These are phyloP conservation scores for Hypothenemus hampei DNA, from an alignment of 1,140 invertebrate species.

Conservation along the genomic window DNA sequence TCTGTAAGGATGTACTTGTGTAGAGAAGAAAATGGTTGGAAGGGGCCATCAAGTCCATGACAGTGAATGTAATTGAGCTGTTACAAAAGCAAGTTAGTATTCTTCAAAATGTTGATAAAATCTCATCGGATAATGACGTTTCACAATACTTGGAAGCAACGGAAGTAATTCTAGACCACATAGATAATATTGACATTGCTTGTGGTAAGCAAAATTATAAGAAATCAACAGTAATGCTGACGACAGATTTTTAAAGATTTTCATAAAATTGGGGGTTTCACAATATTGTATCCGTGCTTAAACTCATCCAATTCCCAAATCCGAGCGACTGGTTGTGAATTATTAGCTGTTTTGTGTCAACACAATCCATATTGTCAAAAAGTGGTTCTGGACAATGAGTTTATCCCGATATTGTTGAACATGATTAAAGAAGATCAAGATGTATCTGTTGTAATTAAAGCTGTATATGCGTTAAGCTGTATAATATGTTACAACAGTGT, in stretches of 20 bases:
- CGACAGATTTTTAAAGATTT: slow-evolving; percentile 59
- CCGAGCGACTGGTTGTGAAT: slow-evolving; percentile 56
- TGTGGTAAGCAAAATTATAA: slow-evolving; percentile 51
- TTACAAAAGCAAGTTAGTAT: slow-evolving; percentile 57
- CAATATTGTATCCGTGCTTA: slow-evolving; percentile 61
- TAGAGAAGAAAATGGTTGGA: slow-evolving; percentile 66
- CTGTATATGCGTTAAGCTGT: slow-evolving; percentile 73
- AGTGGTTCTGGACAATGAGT: slow-evolving; percentile 55
- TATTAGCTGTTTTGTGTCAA: slow-evolving; percentile 69
- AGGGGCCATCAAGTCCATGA: slow-evolving; percentile 60
- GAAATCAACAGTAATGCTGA: not conserved
- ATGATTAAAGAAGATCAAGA: slow-evolving; percentile 59
- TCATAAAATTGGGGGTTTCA: slow-evolving; percentile 73
- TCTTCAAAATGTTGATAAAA: slow-evolving; percentile 48
- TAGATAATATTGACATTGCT: slow-evolving; percentile 68
- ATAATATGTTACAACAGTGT: slow-evolving; percentile 38
- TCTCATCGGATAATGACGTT: slow-evolving; percentile 50
- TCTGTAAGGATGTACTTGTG: slow-evolving; percentile 28
- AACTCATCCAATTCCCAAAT: slow-evolving; percentile 57
- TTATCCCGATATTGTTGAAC: slow-evolving; percentile 60
- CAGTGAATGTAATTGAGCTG: slow-evolving; percentile 60
- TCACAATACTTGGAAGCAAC: slow-evolving; percentile 53
- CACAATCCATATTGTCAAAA: slow-evolving; percentile 75
- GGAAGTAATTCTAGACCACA: slow-evolving; percentile 57
- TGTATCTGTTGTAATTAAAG: slow-evolving; percentile 57